These are phyloP conservation scores for Anabacerthia variegaticeps DNA, from an alignment of 2,797 vertebrate genomes.

Conservation along the genomic window DNA sequence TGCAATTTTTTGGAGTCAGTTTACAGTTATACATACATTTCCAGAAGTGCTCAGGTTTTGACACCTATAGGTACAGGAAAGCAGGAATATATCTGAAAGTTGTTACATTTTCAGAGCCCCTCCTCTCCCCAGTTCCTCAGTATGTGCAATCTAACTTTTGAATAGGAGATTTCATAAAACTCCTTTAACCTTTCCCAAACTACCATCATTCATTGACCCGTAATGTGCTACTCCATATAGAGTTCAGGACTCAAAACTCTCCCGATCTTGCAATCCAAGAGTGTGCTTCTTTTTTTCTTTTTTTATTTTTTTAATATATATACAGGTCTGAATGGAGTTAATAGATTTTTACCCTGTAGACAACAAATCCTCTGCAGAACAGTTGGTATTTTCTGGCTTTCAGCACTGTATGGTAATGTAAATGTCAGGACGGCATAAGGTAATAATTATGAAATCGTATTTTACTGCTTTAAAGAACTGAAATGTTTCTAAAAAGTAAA, in stretches of 20 bases:
- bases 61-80: neutral
- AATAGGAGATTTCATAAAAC: neutral
- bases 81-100: neutral
- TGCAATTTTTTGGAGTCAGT: neutral
- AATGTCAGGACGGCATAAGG: constrained; percentile 64
- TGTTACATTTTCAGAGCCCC: neutral
- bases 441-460: constrained; percentile 66
- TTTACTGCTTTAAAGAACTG: constrained; percentile 60
- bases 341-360: constrained; percentile 51
- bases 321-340: neutral
- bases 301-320: neutral
- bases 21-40: rapidly evolving
- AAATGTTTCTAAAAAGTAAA: constrained; percentile 56
- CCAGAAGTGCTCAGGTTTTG: neutral
- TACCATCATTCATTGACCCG: neutral
- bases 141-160: neutral
- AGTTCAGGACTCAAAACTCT: neutral
- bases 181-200: neutral
- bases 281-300: too few relatives aligned
- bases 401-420: constrained; percentile 54
- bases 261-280: neutral
- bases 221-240: rapidly evolving
- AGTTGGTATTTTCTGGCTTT: constrained; percentile 68
- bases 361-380: constrained; percentile 58
- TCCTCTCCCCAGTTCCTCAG: neutral